Base-by-base conservation (phyloP, 2,888 invertebrate genomes). In the Thalpophila matura region DNA sequence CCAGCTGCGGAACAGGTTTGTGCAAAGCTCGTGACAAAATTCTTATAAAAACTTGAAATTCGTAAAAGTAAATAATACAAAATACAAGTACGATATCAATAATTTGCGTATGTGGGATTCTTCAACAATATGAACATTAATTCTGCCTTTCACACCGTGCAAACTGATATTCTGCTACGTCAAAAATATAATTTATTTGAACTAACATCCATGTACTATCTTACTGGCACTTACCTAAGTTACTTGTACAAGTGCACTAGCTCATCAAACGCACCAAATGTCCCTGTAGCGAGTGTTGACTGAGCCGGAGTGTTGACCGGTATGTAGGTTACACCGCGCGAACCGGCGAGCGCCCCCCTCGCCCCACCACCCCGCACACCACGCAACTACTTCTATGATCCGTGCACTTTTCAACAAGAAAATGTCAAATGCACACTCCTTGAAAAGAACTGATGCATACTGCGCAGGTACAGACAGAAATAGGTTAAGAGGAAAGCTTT, bases 271-370 rank as follows among this genome's bases (percentile, higher is more conserved):
- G 89, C 89, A 85, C 87, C 93, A 84, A 88, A 93, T 91, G 94
- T 93, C 95, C 94, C 95, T 95, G 95, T 93, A 93, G 93, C 94
- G 95, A 94, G 92, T 95, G 95, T 95, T 94, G 95, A 94, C 94
- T 95, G 94, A 91, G 93, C 85, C 94, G 95, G 95, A 94, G 94
- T 95, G 94, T 92, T 95, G 95, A 95, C 95, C 95, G 94, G 94
- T 91, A 95, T 95, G 91, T 95, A 94, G 95, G 95, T 94, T 94
- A 94, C 92, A 87, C 89, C 81, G 92, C 93, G 90, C 93, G 89
- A 90, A 90, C 90, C 89, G 86, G 84, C 90, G 86, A 85, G 77
- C 85, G 77, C 86, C 71, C 84, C 80, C 68, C 77, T 77, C 79
- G 57, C 79, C 74, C 60, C 75, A 75, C 80, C 75, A 42, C 85